Conservation (phyloP, 2,888 invertebrate genomes). For the Diaprepes abbreviatus region DNA sequence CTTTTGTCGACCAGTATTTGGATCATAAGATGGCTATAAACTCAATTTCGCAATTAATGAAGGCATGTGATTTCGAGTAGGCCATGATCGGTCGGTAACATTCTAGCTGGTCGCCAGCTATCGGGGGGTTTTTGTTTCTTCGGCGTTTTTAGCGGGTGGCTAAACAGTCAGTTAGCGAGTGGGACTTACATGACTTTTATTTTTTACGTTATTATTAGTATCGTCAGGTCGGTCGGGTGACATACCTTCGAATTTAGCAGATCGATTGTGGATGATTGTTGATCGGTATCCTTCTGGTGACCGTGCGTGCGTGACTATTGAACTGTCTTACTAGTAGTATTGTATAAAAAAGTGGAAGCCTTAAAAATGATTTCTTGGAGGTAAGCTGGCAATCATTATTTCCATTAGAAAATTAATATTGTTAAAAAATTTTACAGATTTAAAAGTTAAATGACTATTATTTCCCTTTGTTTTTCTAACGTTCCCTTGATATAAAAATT, state of each 20-base stretch:
- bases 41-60: slow-evolving; percentile 38
- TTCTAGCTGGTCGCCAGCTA: slow-evolving; percentile 17
- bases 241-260: slow-evolving; percentile 4
- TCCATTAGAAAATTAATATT: too few species aligned
- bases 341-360: neutral
- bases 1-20: slow-evolving; percentile 34
- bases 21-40: slow-evolving; percentile 39
- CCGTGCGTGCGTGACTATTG: neutral
- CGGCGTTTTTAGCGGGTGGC: slow-evolving; percentile 30
- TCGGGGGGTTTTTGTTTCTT: slow-evolving; percentile 34
- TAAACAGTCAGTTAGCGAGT: slow-evolving; percentile 31
- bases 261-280: neutral
- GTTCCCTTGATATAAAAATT: too few species aligned
- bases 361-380: slow-evolving; percentile 11
- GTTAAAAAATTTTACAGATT: too few species aligned
- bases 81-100: slow-evolving; percentile 36
- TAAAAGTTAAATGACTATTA: too few species aligned
- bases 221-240: slow-evolving; percentile 6
- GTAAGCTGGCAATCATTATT: too few species aligned
- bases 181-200: slow-evolving; percentile 9
- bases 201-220: slow-evolving; percentile 15
- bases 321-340: neutral
- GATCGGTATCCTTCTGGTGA: neutral
- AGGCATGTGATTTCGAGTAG: slow-evolving; percentile 37
- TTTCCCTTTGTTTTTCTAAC: too few species aligned